These are phyloP conservation scores for Dicentrarchus labrax DNA, from an alignment of 2,113 vertebrate genomes.

Conservation along the genomic window DNA sequence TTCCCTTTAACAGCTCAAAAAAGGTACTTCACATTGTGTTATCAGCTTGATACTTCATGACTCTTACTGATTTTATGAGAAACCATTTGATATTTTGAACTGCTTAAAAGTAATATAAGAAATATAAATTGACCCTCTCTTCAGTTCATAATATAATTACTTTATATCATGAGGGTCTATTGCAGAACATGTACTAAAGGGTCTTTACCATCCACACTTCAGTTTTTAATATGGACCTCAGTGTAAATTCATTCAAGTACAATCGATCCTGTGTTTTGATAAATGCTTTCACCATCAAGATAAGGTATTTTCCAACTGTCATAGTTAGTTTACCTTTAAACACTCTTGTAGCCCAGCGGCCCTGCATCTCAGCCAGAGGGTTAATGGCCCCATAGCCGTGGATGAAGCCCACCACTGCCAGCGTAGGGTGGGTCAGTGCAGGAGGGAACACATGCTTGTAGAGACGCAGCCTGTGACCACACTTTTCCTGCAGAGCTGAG, in stretches of 20 bases:
- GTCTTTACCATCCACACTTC: no score
- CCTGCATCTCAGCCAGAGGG: slow-evolving; percentile 90
- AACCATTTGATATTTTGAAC: no score
- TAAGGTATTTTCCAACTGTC: not conserved
- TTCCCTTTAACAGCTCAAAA: not conserved
- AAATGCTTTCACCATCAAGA: not conserved
- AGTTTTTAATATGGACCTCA: no score
- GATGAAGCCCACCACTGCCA: slow-evolving; percentile 90
- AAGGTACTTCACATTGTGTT: no score
- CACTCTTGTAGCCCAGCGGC: slow-evolving; percentile 87
- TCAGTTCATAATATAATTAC: no score
- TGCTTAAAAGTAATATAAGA: no score
- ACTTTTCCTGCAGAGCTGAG: slow-evolving; percentile 76
- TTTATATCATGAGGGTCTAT: no score
- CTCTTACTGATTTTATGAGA: not conserved
- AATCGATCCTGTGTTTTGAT: not conserved
- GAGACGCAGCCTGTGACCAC: slow-evolving; percentile 83
- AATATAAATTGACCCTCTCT: no score
- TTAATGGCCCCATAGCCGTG: slow-evolving; percentile 87
- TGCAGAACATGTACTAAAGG: no score
- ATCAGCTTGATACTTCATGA: no score
- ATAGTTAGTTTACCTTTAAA: slow-evolving; percentile 87
- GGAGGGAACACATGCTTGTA: slow-evolving; percentile 89
- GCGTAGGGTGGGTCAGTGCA: slow-evolving; percentile 84
- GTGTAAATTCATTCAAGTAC: not conserved